Percentiles rank a stretch among this genome's conserved stretches.
Conservation (phyloP, 2,888 invertebrate genomes). For the Himalopsyche kuldschensis region DNA sequence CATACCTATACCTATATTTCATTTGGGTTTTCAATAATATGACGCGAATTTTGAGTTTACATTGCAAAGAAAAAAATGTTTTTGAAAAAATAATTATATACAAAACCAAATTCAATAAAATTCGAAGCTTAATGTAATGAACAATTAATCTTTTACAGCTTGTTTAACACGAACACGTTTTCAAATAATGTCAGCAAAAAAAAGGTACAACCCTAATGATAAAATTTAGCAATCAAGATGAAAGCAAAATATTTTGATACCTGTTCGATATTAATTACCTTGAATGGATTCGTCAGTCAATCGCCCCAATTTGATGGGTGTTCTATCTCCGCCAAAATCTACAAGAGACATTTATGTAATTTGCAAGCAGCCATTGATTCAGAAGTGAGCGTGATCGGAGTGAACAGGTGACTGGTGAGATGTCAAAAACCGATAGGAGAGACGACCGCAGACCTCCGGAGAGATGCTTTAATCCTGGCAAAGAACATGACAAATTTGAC, state of each 20-base stretch:
- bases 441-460: slow-evolving; percentile 6
- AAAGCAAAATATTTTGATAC: background rate
- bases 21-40: too few species aligned
- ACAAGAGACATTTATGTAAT: slow-evolving; percentile 22
- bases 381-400: slow-evolving; percentile 5
- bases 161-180: too few species aligned
- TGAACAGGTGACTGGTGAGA: background rate
- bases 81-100: too few species aligned
- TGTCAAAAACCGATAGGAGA: background rate
- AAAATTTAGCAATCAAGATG: background rate
- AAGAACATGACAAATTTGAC: slow-evolving; percentile 32
- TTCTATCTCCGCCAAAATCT: slow-evolving; percentile 10
- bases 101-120: too few species aligned
- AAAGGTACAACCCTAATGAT: background rate
- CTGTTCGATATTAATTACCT: background rate
- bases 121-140: too few species aligned
- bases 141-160: too few species aligned
- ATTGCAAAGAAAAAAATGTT: too few species aligned
- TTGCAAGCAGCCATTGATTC: slow-evolving; percentile 11
- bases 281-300: background rate
- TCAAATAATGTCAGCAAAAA: too few species aligned
- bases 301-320: background rate
- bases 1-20: too few species aligned
- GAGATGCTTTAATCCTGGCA: slow-evolving; percentile 20
- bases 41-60: too few species aligned